Evolutionary conservation across 2,797 vertebrate species (phyloP).

Genomic region (Sebastes aleutianus): DNA sequence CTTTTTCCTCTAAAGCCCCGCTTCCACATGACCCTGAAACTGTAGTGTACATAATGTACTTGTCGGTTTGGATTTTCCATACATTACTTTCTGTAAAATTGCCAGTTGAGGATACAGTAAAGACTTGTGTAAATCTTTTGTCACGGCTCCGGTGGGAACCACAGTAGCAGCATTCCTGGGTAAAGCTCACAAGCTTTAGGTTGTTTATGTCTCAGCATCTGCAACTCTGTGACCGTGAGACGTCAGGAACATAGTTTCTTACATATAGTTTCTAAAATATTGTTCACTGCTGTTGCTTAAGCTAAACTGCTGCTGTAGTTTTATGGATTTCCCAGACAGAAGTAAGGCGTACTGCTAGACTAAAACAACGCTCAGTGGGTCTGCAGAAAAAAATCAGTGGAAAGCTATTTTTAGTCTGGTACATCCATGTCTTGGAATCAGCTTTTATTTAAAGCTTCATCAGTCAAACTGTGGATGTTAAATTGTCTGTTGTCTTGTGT

Average conservation of each 20-base stretch:
- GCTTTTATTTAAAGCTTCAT: not conserved
- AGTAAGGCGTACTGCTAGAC: not conserved
- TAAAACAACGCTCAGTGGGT: not conserved
- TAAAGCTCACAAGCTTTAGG: not conserved
- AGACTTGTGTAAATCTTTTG: conserved; percentile 27
- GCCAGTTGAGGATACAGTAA: not conserved
- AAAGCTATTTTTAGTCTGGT: not conserved
- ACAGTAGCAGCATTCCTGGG: conserved; percentile 18
- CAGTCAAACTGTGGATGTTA: not conserved
- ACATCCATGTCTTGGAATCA: not conserved
- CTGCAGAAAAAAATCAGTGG: not conserved
- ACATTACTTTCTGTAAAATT: not conserved
- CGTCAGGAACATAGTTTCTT: not conserved
- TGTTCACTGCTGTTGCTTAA: not conserved
- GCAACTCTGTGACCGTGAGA: not conserved
- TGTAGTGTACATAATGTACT: not conserved
- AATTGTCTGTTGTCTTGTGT: not conserved
- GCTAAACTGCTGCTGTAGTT: not conserved
- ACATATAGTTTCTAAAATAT: not conserved
- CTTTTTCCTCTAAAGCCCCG: not conserved
- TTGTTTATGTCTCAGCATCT: conserved; percentile 4
- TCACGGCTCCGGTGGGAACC: conserved; percentile 16
- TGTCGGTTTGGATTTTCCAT: not conserved
- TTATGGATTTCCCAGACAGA: not conserved
- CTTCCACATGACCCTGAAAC: not conserved